Evolutionary conservation across 2,888 invertebrate species (phyloP), one percentile per base, ranked within the genome.

Genomic region (Pteria penguin): DNA sequence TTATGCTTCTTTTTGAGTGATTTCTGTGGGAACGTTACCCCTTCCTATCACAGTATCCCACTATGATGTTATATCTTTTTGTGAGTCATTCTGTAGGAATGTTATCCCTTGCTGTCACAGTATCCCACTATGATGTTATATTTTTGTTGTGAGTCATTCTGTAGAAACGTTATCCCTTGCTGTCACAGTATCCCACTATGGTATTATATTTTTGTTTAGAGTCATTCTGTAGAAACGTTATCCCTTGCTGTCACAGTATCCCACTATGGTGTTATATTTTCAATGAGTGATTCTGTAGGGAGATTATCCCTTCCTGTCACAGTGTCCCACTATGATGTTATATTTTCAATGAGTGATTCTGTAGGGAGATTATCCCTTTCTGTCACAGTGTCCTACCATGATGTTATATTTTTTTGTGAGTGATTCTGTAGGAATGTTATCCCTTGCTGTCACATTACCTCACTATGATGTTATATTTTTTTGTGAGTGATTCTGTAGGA

Each of bases 181-280:
- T 22, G 72, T 60, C 14, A 36, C 45, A 36, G 45, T 36, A 36
- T n/a, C n/a, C n/a, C n/a, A n/a, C n/a, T n/a, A n/a, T n/a, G n/a
- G n/a, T n/a, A n/a, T n/a, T n/a, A n/a, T n/a, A n/a, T n/a, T n/a
- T n/a, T n/a, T n/a, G n/a, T n/a, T n/a, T n/a, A n/a, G n/a, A n/a
- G n/a, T n/a, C n/a, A n/a, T n/a, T 11, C 26, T 8, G 4, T 63
- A 5, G 63, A n/a, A 32, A 22, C 63, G 14, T 18, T 63, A 11
- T 63, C 63, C 3, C 1, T 33, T 4, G n/a, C n/a, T n/a, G n/a
- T n/a, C n/a, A n/a, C n/a, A n/a, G n/a, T n/a, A n/a, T n/a, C n/a
- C n/a, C n/a, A n/a, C n/a, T n/a, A n/a, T n/a, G n/a, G n/a, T n/a
- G n/a, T n/a, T n/a, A n/a, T n/a, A n/a, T n/a, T n/a, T n/a, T n/a